Conservation (phyloP, 2,113 vertebrate genomes). For the Calonectris borealis region DNA sequence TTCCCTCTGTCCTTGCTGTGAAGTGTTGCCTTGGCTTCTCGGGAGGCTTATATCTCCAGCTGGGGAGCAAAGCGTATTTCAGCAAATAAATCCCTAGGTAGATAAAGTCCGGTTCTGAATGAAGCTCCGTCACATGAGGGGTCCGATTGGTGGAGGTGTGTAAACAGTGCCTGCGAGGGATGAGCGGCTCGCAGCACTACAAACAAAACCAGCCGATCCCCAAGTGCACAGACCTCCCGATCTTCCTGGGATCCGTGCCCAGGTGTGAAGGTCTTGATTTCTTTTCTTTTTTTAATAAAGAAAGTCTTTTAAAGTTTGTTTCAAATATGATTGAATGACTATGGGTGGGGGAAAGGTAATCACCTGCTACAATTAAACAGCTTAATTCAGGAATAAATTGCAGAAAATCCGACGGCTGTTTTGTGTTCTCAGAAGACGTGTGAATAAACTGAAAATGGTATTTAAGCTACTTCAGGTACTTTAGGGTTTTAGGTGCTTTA, state of each 20-base stretch:
- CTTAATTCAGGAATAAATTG: neutral
- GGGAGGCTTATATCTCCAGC: neutral
- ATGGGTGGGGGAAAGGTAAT: neutral
- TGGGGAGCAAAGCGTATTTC: neutral
- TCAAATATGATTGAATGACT: neutral
- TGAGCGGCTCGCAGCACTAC: neutral
- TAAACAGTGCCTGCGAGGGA: neutral
- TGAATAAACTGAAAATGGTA: neutral
- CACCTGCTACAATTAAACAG: neutral
- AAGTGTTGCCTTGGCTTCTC: neutral
- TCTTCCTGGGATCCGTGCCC: fast-evolving
- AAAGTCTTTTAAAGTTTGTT: neutral
- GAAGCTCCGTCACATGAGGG: neutral
- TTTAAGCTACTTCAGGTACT: neutral
- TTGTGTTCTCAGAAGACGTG: neutral
- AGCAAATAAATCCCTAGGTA: neutral
- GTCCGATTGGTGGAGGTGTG: neutral
- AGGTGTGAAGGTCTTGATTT: neutral
- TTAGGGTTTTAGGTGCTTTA: neutral
- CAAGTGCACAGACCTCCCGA: fast-evolving
- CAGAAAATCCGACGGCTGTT: neutral
- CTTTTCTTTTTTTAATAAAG: fast-evolving
- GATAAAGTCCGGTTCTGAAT: slow-evolving; percentile 25
- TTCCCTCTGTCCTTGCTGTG: neutral
- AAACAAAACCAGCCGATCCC: neutral